Percentiles rank a stretch among this genome's conserved stretches.
These are phyloP conservation scores for Drosophila simulans DNA, from an alignment of 1,140 invertebrate species.

Conservation along the genomic window DNA sequence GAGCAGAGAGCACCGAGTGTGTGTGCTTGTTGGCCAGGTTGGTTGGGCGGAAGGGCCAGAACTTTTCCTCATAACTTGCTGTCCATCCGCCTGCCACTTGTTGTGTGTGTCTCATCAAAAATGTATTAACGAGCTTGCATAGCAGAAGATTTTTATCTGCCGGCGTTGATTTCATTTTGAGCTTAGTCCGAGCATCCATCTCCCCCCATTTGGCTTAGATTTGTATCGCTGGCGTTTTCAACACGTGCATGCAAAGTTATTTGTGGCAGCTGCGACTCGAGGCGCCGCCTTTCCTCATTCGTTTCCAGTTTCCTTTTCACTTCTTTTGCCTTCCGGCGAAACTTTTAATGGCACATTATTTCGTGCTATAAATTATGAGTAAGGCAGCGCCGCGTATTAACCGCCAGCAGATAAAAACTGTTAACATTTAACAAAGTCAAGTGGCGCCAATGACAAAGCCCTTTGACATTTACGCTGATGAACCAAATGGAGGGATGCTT, in stretches of 20 bases:
- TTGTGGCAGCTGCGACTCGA: constrained; percentile 56
- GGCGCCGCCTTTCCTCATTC: constrained; percentile 35
- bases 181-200: constrained; percentile 34
- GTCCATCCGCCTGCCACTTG: constrained; percentile 72
- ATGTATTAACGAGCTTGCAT: constrained; percentile 83
- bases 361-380: constrained; percentile 76
- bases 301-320: constrained; percentile 3
- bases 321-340: constrained; percentile 26
- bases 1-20: constrained; percentile 4
- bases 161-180: constrained; percentile 81
- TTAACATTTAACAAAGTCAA: constrained; percentile 72
- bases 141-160: constrained; percentile 80
- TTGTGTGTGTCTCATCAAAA: constrained; percentile 78
- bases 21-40: not conserved
- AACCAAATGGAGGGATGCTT: constrained; percentile 3
- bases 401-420: constrained; percentile 65
- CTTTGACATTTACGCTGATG: constrained; percentile 63
- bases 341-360: constrained; percentile 82
- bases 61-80: constrained; percentile 74
- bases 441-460: constrained; percentile 42
- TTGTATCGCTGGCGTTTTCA: constrained; percentile 71
- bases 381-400: constrained; percentile 54
- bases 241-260: constrained; percentile 78
- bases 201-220: constrained; percentile 63
- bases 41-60: constrained; percentile 13